Conservation (phyloP, 92 coral and sea anemone genomes). For the Scolanthus callimorphus region DNA sequence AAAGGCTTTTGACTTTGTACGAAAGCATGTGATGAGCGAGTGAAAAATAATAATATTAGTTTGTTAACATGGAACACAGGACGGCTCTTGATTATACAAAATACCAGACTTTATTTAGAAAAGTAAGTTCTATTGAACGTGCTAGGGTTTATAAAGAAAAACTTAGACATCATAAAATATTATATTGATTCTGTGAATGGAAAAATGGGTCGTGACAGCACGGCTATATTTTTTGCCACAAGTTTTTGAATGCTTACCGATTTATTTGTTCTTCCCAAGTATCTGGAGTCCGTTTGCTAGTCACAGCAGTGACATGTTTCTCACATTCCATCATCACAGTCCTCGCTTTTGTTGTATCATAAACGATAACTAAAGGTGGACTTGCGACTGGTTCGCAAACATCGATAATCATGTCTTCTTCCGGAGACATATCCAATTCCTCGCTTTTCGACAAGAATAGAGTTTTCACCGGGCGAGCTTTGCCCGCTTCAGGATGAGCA, state of each 20-base stretch:
- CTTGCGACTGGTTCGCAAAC: conserved; percentile 60
- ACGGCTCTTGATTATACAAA: no score
- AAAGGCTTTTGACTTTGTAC: no score
- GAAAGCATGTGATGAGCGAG: no score
- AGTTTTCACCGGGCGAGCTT: conserved; percentile 87
- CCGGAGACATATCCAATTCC: conserved; percentile 24
- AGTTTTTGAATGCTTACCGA: conserved; percentile 66
- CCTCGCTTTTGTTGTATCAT: conserved; percentile 87
- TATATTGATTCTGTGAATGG: no score
- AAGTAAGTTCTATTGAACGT: no score
- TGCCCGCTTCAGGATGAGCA: conserved; percentile 88
- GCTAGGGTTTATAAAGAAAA: no score
- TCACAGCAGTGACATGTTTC: conserved; percentile 84
- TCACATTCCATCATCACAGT: conserved; percentile 97
- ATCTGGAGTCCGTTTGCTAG: conserved; percentile 95
- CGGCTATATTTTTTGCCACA: background rate
- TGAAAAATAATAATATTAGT: no score
- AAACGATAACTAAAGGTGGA: conserved; percentile 58
- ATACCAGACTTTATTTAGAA: no score
- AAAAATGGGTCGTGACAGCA: background rate
- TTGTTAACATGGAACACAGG: no score
- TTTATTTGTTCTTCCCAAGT: conserved; percentile 99
- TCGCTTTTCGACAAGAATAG: conserved; percentile 66
- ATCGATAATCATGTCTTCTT: conserved; percentile 51
- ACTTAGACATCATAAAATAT: no score